These are phyloP conservation scores for Neoitamus cyanurus DNA, from an alignment of 2,888 invertebrate species.

Conservation along the genomic window DNA sequence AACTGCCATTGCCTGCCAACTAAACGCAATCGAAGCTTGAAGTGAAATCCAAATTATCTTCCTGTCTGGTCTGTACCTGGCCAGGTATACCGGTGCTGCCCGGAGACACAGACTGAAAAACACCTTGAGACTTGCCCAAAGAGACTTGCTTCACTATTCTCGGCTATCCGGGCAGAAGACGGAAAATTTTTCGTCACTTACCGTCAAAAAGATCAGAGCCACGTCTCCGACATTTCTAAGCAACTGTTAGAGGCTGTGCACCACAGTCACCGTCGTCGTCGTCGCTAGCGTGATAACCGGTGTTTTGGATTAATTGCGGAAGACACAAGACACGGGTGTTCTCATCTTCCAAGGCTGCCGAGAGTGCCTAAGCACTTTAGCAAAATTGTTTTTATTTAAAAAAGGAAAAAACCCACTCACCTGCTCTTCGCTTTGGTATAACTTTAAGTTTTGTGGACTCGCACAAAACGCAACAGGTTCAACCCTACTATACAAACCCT, in stretches of 20 bases:
- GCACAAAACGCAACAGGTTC: conserved; percentile 5
- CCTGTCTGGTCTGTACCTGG: neutral
- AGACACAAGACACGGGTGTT: neutral
- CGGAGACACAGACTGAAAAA: neutral
- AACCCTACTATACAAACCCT: neutral
- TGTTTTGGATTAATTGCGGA: neutral
- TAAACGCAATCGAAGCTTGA: conserved; percentile 32
- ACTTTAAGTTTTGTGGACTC: neutral
- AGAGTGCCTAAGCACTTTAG: neutral
- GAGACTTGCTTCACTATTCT: neutral
- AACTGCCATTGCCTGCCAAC: conserved; percentile 10
- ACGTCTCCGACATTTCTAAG: neutral
- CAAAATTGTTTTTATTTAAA: neutral
- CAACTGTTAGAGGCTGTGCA: neutral
- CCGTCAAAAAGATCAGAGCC: neutral
- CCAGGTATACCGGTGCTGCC: neutral
- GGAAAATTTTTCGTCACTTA: neutral
- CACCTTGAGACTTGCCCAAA: neutral
- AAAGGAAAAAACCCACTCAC: neutral
- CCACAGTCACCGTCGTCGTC: neutral
- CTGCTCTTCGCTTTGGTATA: neutral
- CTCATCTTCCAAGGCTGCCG: neutral
- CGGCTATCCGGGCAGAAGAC: neutral
- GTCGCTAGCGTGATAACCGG: neutral
- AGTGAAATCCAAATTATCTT: conserved; percentile 1